These are phyloP conservation scores for Drosophila tani DNA, from an alignment of 1,140 invertebrate genomes.

Conservation along the genomic window DNA sequence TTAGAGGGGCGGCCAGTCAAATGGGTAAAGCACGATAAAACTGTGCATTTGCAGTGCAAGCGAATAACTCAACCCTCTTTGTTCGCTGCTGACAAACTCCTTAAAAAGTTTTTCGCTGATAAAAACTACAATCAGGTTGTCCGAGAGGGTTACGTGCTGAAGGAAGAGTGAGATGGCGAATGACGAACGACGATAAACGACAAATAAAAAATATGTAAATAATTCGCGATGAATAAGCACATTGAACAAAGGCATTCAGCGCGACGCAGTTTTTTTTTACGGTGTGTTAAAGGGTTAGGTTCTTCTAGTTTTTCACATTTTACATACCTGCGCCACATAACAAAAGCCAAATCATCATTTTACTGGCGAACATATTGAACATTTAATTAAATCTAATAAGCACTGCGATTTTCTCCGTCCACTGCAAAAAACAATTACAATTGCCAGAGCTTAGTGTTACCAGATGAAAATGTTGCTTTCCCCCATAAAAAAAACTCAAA, in stretches of 20 bases:
- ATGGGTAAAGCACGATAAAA: background rate
- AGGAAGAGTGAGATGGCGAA: conserved; percentile 49
- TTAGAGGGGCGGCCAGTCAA: background rate
- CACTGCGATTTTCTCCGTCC: conserved; percentile 13
- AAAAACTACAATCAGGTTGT: conserved; percentile 18
- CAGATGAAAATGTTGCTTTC: too few relatives aligned
- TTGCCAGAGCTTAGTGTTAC: background rate
- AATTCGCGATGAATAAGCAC: conserved; percentile 71
- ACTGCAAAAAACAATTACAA: conserved; percentile 13
- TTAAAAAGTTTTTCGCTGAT: conserved; percentile 18
- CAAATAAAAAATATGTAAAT: conserved; percentile 66
- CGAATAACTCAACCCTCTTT: conserved; percentile 16
- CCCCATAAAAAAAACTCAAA: too few relatives aligned
- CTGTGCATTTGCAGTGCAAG: conserved; percentile 11
- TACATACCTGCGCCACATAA: conserved; percentile 65
- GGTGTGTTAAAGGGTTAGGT: background rate
- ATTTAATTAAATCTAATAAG: conserved; percentile 5
- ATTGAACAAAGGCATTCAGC: conserved; percentile 67
- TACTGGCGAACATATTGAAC: conserved; percentile 59
- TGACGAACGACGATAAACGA: conserved; percentile 18
- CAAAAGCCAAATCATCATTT: conserved; percentile 59
- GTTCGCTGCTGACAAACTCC: conserved; percentile 28
- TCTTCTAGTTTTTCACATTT: conserved; percentile 5
- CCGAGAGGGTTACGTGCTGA: conserved; percentile 56
- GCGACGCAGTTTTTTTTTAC: conserved; percentile 33